phyloP scores from a whole-genome alignment of 35 echinoderm and acorn worm genomes.

The Acanthaster planci region DNA sequence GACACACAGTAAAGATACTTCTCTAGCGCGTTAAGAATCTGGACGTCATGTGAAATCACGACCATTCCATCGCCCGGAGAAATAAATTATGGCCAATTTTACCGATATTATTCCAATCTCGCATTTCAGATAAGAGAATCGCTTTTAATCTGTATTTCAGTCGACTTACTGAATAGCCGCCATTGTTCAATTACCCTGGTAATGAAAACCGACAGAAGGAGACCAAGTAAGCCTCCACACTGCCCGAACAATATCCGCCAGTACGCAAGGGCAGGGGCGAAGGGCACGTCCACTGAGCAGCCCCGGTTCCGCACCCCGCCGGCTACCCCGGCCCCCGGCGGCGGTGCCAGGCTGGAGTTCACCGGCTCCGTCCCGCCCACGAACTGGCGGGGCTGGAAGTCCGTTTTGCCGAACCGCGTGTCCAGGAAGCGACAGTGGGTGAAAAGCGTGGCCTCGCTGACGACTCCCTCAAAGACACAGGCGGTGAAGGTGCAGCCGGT shows the following conservation, averaged over 20 bases:
- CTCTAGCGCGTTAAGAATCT: too few species aligned
- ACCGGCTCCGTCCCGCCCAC: not conserved
- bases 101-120: too few species aligned
- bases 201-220: conserved; percentile 9
- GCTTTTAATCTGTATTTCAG: too few species aligned
- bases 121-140: too few species aligned
- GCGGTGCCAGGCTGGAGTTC: not conserved
- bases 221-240: not conserved
- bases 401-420: not conserved
- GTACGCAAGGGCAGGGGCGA: not conserved
- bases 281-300: not conserved
- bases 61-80: too few species aligned
- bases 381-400: conserved; percentile 14
- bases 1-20: too few species aligned
- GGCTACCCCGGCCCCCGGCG: not conserved
- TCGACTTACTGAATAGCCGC: conserved; percentile 3
- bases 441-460: conserved; percentile 2
- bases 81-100: too few species aligned
- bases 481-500: not conserved
- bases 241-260: conserved; percentile 1
- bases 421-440: not conserved
- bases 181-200: not conserved
- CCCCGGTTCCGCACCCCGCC: not conserved
- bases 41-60: too few species aligned
- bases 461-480: not conserved